These are phyloP conservation scores for Rhimphoctona megacephalus DNA, from an alignment of 2,888 invertebrate genomes.

Conservation along the genomic window DNA sequence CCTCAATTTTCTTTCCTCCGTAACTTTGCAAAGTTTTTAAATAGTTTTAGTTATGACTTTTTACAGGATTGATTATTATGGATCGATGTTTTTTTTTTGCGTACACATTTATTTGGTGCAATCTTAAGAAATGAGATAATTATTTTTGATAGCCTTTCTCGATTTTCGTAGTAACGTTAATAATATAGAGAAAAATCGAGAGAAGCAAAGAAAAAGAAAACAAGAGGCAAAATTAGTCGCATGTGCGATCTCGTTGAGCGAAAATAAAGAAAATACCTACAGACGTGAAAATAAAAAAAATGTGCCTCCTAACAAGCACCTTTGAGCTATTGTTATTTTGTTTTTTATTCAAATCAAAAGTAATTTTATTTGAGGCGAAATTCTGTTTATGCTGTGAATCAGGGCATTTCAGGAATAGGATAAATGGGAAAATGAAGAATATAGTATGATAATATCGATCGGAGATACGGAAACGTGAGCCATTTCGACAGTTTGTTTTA, in stretches of 20 bases:
- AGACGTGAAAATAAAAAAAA: no score
- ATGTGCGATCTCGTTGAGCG: background rate
- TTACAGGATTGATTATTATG: background rate
- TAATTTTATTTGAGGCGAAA: background rate
- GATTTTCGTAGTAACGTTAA: no score
- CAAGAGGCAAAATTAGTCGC: no score
- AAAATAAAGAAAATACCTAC: background rate
- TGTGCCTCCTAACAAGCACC: no score
- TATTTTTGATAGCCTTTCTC: no score
- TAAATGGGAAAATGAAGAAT: constrained; percentile 20
- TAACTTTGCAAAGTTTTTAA: background rate
- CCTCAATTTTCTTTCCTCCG: background rate
- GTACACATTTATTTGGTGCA: background rate
- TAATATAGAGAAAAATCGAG: no score
- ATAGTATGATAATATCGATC: constrained; percentile 62
- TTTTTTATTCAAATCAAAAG: background rate
- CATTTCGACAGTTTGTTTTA: constrained; percentile 58
- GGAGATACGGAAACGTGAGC: constrained; percentile 57
- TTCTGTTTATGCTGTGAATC: background rate
- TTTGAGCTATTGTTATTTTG: background rate
- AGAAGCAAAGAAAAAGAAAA: no score
- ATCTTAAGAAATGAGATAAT: no score
- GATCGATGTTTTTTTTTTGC: background rate
- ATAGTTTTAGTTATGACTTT: background rate
- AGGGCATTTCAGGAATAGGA: constrained; percentile 2